Base-by-base conservation (phyloP, 2,797 vertebrate genomes). In the Gambelia wislizenii region DNA sequence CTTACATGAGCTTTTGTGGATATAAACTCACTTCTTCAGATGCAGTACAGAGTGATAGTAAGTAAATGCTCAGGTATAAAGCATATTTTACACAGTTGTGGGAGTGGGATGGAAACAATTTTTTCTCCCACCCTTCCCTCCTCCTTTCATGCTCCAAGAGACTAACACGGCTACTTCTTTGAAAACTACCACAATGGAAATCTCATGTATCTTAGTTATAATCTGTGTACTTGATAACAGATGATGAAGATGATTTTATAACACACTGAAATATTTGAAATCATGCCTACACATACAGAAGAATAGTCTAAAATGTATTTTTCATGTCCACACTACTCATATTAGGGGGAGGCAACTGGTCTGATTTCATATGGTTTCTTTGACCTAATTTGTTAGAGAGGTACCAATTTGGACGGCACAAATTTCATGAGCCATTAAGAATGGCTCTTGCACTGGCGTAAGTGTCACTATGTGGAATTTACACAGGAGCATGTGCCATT, bases 291-390 rank as follows among this genome's bases (percentile, higher is more conserved):
- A 54, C 1, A 89, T 47, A 56, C 1, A 74, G n/a, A 36, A 84
- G 20, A 42, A 47, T 67, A 2, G 10, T 36, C 39, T 44, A 42
- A 27, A 42, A 61, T 44, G 0, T 14, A 22, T 64, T 86, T 87
- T 75, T 74, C 36, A 78, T 87, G 89, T 75, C 27, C 16, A 69
- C 36, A 0, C 83, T 90, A 92, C 82, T 90, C 22, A 70, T 47
- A n/a, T 49, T 52, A 54, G 30, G 76, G 44, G 16, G 2, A 52
- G 47, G 30, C 47, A 78, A 78, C 2, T 78, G 76, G 14, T 14
- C 30, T 52, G 49, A 52, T 78, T 78, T 52, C 30, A 52, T 33
- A 52, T 20, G 44, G 4, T 44, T 44, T 49, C 33, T 80, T 67
- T 47, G 36, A 16, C 14, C 47, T 33, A 49, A 49, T 4, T 77